Base-by-base conservation (phyloP, 35 echinoderm and acorn worm genomes). In the Nesometra sesokonis region DNA sequence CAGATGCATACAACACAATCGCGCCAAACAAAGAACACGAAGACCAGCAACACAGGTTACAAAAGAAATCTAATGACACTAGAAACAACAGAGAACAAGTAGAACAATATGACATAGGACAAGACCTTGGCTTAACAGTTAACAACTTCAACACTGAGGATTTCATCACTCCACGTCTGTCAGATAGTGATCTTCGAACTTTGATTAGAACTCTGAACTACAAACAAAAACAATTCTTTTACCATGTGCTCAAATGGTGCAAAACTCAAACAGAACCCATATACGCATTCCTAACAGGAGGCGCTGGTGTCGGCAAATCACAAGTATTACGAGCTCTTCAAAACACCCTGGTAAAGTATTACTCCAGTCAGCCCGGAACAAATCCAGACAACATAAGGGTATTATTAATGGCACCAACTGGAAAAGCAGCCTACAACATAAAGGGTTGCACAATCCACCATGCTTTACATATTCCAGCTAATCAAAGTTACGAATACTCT, bases 281-380 rank as follows among this genome's bases (percentile, higher is more conserved):
- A 34, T 82, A 86, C 81, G 34, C 82, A 34, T 93, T 93, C 78
- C 78, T 93, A 37, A 93, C 83, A 35, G 91, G 91, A 89, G 87
- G 87, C 13, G 91, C 76, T 85, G 91, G 91, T 80, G 87, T 88
- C 33, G 91, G 91, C 81, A 93, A 93, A 81, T 85, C 86, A 13
- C 87, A 89, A 27, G 83, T 85, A 19, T 11, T 89, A 34, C 82
- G 47, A 37, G 91, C 87, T 23, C 36, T 89, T 17, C 82, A 89
- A 34, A 77, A 89, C 31, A 84, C 86, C 30, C 76, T 93, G 30
- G n/a, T 84, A 8, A 77, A 46, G 17, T 86, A 90, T 86, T 86
- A 77, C 17, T 79, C 84, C 8, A 79, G 29, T 46, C 67, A 78
- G 36, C 76, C 57, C 17, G 76, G 67, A 31, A 46, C 33, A n/a